These are phyloP conservation scores for Catagonus wagneri DNA, from an alignment of 2,113 vertebrate genomes.

Conservation along the genomic window DNA sequence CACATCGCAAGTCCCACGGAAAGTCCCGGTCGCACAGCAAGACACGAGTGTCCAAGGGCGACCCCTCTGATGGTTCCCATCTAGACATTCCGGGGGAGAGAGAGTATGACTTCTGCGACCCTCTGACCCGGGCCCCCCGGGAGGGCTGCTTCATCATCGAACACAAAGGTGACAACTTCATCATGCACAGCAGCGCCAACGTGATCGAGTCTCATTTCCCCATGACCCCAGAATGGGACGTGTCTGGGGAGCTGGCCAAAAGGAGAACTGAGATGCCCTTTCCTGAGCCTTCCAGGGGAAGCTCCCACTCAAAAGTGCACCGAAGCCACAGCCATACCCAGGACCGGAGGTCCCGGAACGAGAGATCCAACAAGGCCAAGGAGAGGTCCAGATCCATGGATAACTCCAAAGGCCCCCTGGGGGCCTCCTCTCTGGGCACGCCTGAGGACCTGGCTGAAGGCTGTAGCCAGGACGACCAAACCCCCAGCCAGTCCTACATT, in stretches of 20 bases:
- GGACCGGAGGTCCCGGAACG: constrained; percentile 96
- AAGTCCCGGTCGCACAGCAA: constrained; percentile 98
- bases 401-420: constrained; percentile 96
- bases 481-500: constrained; percentile 92
- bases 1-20: constrained; percentile 94
- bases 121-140: constrained; percentile 92
- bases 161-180: constrained; percentile 95
- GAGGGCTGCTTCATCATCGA: constrained; percentile 96
- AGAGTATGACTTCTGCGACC: constrained; percentile 94
- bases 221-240: constrained; percentile 98
- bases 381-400: constrained; percentile 98
- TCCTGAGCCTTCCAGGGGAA: constrained; percentile 96
- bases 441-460: constrained; percentile 93
- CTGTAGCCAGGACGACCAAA: constrained; percentile 93
- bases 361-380: constrained; percentile 97
- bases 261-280: constrained; percentile 99
- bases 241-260: constrained; percentile 97
- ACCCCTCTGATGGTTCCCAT: constrained; percentile 94
- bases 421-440: constrained; percentile 91
- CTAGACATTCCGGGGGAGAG: constrained; percentile 92
- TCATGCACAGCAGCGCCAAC: constrained; percentile 95
- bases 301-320: constrained; percentile 97
- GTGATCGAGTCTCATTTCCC: constrained; percentile 97
- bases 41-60: constrained; percentile 94
- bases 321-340: constrained; percentile 99